These are phyloP conservation scores for Drosophila pullipes DNA, from an alignment of 2,888 invertebrate genomes.

Conservation along the genomic window DNA sequence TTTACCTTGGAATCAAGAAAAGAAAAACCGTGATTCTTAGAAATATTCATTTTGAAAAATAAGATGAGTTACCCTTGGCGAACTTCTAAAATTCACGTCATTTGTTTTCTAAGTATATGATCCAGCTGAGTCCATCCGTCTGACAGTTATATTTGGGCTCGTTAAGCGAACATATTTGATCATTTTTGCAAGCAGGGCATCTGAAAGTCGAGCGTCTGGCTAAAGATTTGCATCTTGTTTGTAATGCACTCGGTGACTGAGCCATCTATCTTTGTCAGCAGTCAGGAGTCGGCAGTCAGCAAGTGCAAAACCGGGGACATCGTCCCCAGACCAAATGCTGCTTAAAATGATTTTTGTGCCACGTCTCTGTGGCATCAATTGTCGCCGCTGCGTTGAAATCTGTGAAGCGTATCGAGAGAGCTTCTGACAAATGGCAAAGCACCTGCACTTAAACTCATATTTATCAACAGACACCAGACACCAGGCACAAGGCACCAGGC, in stretches of 20 bases:
- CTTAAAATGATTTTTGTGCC: slow-evolving; percentile 43
- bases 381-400: slow-evolving; percentile 21
- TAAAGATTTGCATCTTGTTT: slow-evolving; percentile 25
- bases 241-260: slow-evolving; percentile 68
- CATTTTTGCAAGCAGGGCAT: background rate
- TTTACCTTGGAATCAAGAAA: too few species aligned
- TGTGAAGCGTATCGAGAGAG: slow-evolving; percentile 19
- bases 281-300: slow-evolving; percentile 12
- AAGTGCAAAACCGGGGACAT: slow-evolving; percentile 2
- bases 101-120: background rate
- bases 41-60: too few species aligned
- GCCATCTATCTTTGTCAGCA: slow-evolving; percentile 70
- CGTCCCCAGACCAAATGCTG: slow-evolving; percentile 5
- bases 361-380: slow-evolving; percentile 42
- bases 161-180: background rate
- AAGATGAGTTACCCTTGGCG: too few species aligned
- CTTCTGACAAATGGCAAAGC: slow-evolving; percentile 63
- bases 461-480: slow-evolving; percentile 50
- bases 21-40: too few species aligned
- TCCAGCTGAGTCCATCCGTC: background rate
- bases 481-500: slow-evolving; percentile 1
- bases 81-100: background rate
- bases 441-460: slow-evolving; percentile 69
- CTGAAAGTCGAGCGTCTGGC: background rate
- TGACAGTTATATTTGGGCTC: background rate